Evolutionary conservation across 2,113 vertebrate genomes (phyloP).

Genomic region (Synodontis membranacea): DNA sequence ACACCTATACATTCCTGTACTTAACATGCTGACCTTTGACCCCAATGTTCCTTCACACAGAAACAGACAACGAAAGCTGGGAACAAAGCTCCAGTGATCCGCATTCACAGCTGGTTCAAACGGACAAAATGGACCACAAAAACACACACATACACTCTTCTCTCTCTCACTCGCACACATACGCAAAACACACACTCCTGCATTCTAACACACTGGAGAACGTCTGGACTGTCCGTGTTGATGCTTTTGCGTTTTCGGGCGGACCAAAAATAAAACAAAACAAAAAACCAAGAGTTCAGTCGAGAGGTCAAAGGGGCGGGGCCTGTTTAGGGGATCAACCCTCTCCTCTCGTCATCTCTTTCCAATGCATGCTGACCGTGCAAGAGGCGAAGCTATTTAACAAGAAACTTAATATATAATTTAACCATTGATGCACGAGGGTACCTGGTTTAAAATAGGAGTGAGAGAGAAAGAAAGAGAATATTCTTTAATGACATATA

Average conservation of each 20-base stretch:
- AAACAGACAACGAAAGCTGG: constrained; percentile 98
- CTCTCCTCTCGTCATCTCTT: constrained; percentile 67
- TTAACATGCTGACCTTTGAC: background rate
- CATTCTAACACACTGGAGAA: constrained; percentile 70
- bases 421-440: constrained; percentile 70
- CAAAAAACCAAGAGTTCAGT: constrained; percentile 60
- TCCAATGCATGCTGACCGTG: constrained; percentile 81
- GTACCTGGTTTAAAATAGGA: background rate
- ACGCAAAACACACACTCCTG: constrained; percentile 64
- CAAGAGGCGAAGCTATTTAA: constrained; percentile 81
- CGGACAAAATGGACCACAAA: constrained; percentile 59
- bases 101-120: constrained; percentile 58
- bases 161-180: constrained; percentile 45
- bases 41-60: constrained; percentile 63
- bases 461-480: constrained; percentile 28
- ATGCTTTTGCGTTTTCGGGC: constrained; percentile 75
- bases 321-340: constrained; percentile 8
- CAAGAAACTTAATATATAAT: constrained; percentile 72
- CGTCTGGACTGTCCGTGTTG: constrained; percentile 75
- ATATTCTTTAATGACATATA: constrained; percentile 55
- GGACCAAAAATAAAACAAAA: constrained; percentile 81
- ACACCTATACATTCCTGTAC: background rate
- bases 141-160: constrained; percentile 34
- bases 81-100: constrained; percentile 95
- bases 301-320: constrained; percentile 29